Percentiles rank a stretch among this genome's conserved stretches.
These are phyloP conservation scores for Chitala chitala DNA, from an alignment of 2,113 vertebrate genomes.

Conservation along the genomic window DNA sequence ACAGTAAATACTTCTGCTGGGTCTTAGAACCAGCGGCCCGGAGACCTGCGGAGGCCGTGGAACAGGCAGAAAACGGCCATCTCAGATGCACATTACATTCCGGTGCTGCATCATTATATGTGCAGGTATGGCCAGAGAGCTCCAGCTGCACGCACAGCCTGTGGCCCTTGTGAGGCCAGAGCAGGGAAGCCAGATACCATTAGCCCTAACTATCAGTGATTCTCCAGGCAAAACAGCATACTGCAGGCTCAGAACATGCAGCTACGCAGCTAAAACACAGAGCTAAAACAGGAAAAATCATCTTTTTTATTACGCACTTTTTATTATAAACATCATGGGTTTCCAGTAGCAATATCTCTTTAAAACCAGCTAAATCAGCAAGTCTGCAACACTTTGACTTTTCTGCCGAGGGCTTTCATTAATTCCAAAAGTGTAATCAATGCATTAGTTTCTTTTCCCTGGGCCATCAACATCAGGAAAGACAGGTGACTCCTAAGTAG, in stretches of 20 bases:
- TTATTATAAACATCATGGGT: background rate
- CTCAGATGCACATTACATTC: background rate
- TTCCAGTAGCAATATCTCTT: background rate
- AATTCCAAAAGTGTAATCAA: constrained; percentile 1
- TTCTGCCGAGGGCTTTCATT: background rate
- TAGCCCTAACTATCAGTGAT: constrained; percentile 3
- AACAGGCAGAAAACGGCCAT: background rate
- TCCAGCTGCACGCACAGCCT: background rate
- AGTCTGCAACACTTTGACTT: background rate
- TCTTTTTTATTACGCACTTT: background rate
- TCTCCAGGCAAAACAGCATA: background rate
- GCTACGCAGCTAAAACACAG: background rate
- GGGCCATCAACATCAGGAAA: constrained; percentile 16
- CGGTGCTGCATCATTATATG: constrained; percentile 1
- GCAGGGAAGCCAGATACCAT: constrained; percentile 15
- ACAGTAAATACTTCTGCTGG: background rate
- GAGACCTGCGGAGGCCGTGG: background rate
- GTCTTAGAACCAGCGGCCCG: background rate
- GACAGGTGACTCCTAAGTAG: constrained; percentile 11
- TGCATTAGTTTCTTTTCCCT: background rate
- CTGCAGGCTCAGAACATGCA: background rate
- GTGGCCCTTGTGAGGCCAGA: constrained; percentile 19
- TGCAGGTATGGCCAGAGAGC: constrained; percentile 18
- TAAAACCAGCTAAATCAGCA: background rate
- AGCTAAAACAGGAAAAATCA: background rate